Evolutionary conservation across 1,140 invertebrate genomes (phyloP).

Genomic region (Centruroides sculpturatus): DNA sequence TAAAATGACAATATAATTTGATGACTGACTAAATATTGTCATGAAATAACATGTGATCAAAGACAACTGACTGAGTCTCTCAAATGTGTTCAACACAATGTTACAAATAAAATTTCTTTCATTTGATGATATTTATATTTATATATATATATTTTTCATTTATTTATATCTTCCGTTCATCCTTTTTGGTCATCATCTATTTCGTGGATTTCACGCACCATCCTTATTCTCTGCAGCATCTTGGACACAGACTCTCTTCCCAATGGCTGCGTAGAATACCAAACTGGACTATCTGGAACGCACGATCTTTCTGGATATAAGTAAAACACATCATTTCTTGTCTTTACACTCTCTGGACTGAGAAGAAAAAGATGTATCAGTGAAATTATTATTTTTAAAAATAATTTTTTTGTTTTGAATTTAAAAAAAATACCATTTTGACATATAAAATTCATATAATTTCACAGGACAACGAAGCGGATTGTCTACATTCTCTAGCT

Average conservation of each 20-base stretch:
- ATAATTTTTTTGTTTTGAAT: background rate
- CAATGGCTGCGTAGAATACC: constrained; percentile 78
- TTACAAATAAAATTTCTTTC: too few relatives aligned
- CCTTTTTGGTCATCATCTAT: background rate
- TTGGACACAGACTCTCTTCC: constrained; percentile 63
- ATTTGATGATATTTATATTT: too few relatives aligned
- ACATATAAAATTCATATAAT: constrained; percentile 88
- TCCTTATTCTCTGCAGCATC: constrained; percentile 66
- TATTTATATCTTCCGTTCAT: too few relatives aligned
- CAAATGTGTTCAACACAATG: too few relatives aligned
- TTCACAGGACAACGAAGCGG: constrained; percentile 84
- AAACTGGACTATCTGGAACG: constrained; percentile 84
- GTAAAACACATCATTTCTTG: constrained; percentile 82
- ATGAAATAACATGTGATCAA: too few relatives aligned
- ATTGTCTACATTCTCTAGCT: constrained; percentile 84
- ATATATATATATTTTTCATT: too few relatives aligned
- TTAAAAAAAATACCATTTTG: constrained; percentile 62
- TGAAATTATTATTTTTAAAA: background rate
- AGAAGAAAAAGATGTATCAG: constrained; percentile 15
- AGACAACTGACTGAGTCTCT: too few relatives aligned
- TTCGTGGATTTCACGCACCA: constrained; percentile 34
- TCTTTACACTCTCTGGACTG: constrained; percentile 83
- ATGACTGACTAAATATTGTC: too few relatives aligned
- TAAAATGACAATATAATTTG: too few relatives aligned
- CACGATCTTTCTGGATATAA: constrained; percentile 78